Conservation (phyloP, 2,888 invertebrate species). For the Sesamia inferens region DNA sequence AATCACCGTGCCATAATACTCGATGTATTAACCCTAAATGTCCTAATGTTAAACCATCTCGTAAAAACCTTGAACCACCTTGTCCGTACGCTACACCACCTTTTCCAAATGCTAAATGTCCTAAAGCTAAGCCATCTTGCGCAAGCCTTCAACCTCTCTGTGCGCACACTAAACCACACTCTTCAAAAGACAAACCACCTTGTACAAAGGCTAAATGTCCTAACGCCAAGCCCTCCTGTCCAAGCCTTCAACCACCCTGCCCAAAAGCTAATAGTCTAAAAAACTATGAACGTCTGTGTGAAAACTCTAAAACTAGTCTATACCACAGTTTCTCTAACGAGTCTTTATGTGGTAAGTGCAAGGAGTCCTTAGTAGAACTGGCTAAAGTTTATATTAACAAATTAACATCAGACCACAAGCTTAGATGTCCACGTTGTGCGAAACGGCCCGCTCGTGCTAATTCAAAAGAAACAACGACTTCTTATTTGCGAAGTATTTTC, state of each 20-base stretch:
- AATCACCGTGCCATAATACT: background rate
- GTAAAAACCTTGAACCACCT: background rate
- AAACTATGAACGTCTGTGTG: background rate
- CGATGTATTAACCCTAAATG: too few relatives aligned
- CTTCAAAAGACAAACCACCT: background rate
- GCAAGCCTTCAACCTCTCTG: background rate
- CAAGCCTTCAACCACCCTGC: background rate
- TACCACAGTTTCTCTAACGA: slow-evolving; percentile 22
- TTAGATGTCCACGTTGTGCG: slow-evolving; percentile 27
- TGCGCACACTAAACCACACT: background rate
- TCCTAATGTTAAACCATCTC: background rate
- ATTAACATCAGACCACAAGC: slow-evolving; percentile 33
- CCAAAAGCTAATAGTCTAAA: too few relatives aligned
- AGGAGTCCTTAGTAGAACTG: slow-evolving; percentile 31
- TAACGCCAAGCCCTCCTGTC: background rate
- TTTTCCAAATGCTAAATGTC: background rate
- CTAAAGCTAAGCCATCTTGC: background rate
- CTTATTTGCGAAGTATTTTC: slow-evolving; percentile 30
- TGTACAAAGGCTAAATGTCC: background rate
- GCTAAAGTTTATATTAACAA: slow-evolving; percentile 25
- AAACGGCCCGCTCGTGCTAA: slow-evolving; percentile 9
- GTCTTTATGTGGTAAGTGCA: slow-evolving; percentile 36
- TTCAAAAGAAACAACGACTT: slow-evolving; percentile 2
- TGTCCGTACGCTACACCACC: background rate
- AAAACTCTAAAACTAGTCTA: slow-evolving; percentile 16